Base-by-base conservation (phyloP, 2,113 vertebrate genomes). In the Tachysurus fulvidraco region DNA sequence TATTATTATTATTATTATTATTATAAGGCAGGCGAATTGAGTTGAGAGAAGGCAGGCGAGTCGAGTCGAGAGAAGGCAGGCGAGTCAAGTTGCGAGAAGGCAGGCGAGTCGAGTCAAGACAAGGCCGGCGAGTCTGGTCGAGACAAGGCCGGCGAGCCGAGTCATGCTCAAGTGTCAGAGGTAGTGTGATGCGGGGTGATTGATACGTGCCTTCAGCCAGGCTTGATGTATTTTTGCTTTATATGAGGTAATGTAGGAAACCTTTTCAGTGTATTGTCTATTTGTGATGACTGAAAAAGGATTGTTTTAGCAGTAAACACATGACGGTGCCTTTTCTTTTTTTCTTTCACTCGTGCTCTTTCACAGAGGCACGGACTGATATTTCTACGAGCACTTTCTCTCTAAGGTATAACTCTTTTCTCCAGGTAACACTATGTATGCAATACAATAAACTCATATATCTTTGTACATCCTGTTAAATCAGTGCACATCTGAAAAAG, bases 331-430 rank as follows among this genome's bases (percentile, higher is more conserved):
- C 17, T 21, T 54, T 52, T 7, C 3, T 50, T 7, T 50, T 50
- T 50, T 50, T 50, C 83, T 13, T 78, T n/a, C n/a, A 13, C 60
- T 57, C 78, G 36, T 41, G 74, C 60, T 25, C 25, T 74, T 86
- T 64, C 11, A n/a, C 23, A 44, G 41, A 4, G 23, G 25, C 23
- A 44, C 71, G 76, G 79, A 69, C 21, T 28, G 16, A 19, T 21
- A 11, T 83, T 83, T 64, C 23, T 65, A n/a, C 59, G 30, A 78
- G 5, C 54, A 59, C 54, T 81, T 59, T 41, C 5, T 59, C 30
- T 60, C 50, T 52, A 57, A 57, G 16, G 17, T 55, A 41, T 28
- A 41, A 41, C 78, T 10, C 54, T 59, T 59, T 11, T 12, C 28
- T 59, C 76, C 76, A 52, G 77, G 52, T 79, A 79, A 79, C 25